These are phyloP conservation scores for Procambarus clarkii DNA, from an alignment of 1,140 invertebrate genomes.

Conservation along the genomic window DNA sequence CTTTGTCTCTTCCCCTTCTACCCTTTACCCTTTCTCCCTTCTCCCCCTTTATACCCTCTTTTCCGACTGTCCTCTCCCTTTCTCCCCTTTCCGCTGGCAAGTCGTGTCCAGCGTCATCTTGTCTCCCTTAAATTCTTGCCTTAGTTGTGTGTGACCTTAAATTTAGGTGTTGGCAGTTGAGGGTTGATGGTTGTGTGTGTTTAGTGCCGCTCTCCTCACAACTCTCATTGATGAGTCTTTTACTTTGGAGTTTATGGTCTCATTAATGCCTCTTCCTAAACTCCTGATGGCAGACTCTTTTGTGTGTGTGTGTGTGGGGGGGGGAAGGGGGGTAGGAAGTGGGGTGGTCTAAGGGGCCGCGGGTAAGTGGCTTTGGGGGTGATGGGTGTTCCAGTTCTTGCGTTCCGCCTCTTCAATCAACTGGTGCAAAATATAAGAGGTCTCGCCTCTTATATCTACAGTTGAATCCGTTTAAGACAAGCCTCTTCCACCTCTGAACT, in stretches of 20 bases:
- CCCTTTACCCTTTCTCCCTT: too few species aligned
- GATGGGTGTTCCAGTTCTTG: too few species aligned
- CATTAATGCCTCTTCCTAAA: neutral
- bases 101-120: neutral
- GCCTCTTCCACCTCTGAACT: too few species aligned
- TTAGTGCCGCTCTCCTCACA: conserved; percentile 1
- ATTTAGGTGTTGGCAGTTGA: conserved; percentile 1
- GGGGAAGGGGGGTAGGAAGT: too few species aligned
- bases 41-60: neutral
- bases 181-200: neutral
- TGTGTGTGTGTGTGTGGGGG: neutral
- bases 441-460: too few species aligned
- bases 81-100: neutral
- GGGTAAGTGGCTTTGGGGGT: too few species aligned
- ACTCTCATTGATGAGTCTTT: conserved; percentile 3
- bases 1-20: too few species aligned
- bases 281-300: neutral
- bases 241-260: neutral
- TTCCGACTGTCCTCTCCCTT: neutral
- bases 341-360: too few species aligned
- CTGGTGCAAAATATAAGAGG: too few species aligned
- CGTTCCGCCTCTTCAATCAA: too few species aligned
- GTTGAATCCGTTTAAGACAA: too few species aligned
- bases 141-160: neutral
- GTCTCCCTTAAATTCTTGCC: neutral